Evolutionary conservation across 2,113 vertebrate species (phyloP), one percentile per base, ranked within the genome.

Genomic region (Chloropsis cyanopogon): DNA sequence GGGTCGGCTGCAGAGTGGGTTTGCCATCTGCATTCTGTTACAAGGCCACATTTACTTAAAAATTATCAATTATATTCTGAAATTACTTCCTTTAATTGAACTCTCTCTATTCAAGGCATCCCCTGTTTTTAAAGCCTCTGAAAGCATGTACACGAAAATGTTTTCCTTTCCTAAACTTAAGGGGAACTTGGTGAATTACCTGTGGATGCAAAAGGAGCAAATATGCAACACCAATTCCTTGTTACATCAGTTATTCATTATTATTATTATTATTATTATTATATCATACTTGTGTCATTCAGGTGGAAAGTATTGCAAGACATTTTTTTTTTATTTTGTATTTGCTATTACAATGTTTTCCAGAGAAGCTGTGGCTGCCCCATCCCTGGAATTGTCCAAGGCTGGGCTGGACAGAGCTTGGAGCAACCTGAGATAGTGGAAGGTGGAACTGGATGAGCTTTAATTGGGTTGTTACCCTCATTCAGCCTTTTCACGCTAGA

Each of bases 1-100:
- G 82, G 97, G 97, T 98, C 92, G 28, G 84, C 94, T 68, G 71
- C 82, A 94, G 91, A 88, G 94, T 89, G 68, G 41, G 66, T 93
- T 97, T 97, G 68, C 98, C 97, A 97, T 98, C 97, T 98, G 97
- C 95, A 98, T 97, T 98, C 86, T 89, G 94, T 95, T 97, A 82
- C 88, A 95, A 96, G 97, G 96, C 95, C 96, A 98, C 96, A 98
- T 93, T 97, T 98, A 98, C 97, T 98, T 98, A 97, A 97, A 97
- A 98, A 97, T 97, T 93, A 97, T 97, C 97, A 97, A 97, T 98
- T 98, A 97, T 66, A 84, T 68, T 92, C 95, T 90, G 94, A 97
- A 97, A 97, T 97, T 8, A 79, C 92, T 97, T 95, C 91, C 69
- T 92, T 95, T 96, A 97, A 96, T 98, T 97, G 97, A 93, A 76